Evolutionary conservation across 1,140 invertebrate species (phyloP), one percentile per base, ranked within the genome.

Genomic region (Aphelenchoides avenae): DNA sequence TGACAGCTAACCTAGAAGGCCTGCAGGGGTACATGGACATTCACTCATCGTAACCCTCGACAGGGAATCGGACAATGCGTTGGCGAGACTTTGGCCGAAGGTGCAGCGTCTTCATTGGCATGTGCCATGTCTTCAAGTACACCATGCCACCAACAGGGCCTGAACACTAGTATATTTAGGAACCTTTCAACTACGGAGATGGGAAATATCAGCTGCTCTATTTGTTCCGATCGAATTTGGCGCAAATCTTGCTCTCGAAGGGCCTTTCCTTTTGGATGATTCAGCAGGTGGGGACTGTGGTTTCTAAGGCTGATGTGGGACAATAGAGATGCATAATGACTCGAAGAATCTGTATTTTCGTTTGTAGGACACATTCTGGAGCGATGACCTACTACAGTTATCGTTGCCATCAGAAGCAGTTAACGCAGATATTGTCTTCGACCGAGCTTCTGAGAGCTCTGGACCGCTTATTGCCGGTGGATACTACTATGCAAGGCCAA

Each of bases 261-360:
- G 64, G 33, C 58, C 70, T 0, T 74, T n/a, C n/a, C n/a, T n/a
- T 74, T 42, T 74, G 73, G 73, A 74, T 74, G 71, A 76, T 74
- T 42, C 71, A 74, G 46, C 71, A 74, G 49, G 61, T 64, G 36
- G 9, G 13, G 46, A 22, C 6, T 2, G 33, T 37, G 20, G 11
- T 49, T 48, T 15, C 18, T 7, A 7, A 37, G 22, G 7, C 11
- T 15, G 22, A 11, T 44, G 42, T 9, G 42, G 22, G 42, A 44
- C 42, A 36, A 36, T 36, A 13, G 34, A 36, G 13, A 7, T 9
- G 9, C 42, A 48, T 24, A 20, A 26, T 7, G 4, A 15, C 29
- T 3, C 24, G 15, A 57, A 58, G 46, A 6, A 67, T 11, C 20
- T 13, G n/a, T 22, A 37, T 36, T 55, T 57, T 58, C n/a, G 4